Conservation (phyloP, 2,113 vertebrate genomes). For the Thomomys bottae region DNA sequence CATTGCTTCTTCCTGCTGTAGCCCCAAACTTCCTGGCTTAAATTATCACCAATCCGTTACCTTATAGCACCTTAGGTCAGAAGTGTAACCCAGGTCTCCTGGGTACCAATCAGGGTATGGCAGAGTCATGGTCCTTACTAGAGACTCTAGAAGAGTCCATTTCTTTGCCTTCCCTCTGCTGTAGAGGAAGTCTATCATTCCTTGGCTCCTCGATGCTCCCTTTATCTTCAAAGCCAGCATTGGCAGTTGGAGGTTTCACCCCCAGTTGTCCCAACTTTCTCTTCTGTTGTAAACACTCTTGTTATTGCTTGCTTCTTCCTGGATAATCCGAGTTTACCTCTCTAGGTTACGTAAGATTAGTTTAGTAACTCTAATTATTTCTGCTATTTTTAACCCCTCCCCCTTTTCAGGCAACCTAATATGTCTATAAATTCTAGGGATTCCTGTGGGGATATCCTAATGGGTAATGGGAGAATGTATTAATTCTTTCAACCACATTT, state of each 20-base stretch:
- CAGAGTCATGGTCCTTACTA: not conserved
- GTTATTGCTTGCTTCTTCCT: not conserved
- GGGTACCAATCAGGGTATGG: not conserved
- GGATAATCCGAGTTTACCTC: not conserved
- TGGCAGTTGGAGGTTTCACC: not conserved
- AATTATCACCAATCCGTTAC: not conserved
- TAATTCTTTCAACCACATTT: not conserved
- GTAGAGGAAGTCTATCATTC: not conserved
- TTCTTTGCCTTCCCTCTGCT: not conserved
- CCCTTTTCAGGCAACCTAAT: too few species aligned
- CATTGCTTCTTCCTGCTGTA: not conserved
- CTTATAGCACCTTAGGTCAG: not conserved
- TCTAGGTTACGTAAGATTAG: not conserved
- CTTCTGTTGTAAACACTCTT: not conserved
- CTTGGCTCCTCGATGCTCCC: not conserved
- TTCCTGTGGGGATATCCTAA: too few species aligned
- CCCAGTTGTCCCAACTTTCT: not conserved
- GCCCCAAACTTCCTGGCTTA: not conserved
- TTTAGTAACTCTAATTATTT: not conserved
- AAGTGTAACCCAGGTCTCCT: not conserved
- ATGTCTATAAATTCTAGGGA: not conserved
- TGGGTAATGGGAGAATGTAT: not conserved
- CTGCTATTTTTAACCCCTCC: not conserved
- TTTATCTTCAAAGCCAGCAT: not conserved
- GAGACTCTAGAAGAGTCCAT: not conserved